These are phyloP conservation scores for Vespertilio murinus DNA, from an alignment of 2,797 vertebrate genomes.

Conservation along the genomic window DNA sequence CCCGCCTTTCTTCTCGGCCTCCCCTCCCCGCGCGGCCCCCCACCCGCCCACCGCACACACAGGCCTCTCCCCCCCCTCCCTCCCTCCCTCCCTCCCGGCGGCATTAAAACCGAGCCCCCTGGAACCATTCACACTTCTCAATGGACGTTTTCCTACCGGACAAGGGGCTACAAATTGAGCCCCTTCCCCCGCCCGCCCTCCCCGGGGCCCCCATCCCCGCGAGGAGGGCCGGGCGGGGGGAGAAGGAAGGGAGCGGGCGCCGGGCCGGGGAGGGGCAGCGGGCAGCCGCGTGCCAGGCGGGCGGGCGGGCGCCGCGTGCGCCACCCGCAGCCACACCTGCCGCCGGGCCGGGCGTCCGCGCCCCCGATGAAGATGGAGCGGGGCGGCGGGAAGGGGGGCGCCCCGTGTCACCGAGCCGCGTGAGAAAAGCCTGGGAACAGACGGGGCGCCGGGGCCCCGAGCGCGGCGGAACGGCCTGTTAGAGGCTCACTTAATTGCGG, in stretches of 20 bases:
- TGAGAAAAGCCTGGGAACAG: conserved; percentile 98
- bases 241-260: conserved; percentile 71
- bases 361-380: no score
- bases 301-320: conserved; percentile 98
- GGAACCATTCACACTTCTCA: conserved; percentile 99
- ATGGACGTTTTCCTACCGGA: conserved; percentile 99
- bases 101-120: conserved; percentile 99
- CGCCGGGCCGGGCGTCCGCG: conserved; percentile 91
- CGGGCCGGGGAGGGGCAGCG: conserved; percentile 22
- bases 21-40: no score
- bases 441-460: conserved; percentile 96
- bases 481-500: conserved; percentile 99
- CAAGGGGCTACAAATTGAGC: conserved; percentile 99
- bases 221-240: conserved; percentile 84
- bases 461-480: conserved; percentile 99
- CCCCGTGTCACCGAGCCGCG: conserved; percentile 99
- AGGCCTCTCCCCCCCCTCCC: conserved; percentile 84
- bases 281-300: no score
- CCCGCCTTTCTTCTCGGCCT: conserved; percentile 93
- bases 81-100: no score
- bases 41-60: conserved; percentile 75
- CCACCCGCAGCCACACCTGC: conserved; percentile 95
- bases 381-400: no score
- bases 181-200: conserved; percentile 87
- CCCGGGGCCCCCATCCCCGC: not conserved